phyloP scores from a whole-genome alignment of 1,140 invertebrate species.

The Planococcus citri region DNA sequence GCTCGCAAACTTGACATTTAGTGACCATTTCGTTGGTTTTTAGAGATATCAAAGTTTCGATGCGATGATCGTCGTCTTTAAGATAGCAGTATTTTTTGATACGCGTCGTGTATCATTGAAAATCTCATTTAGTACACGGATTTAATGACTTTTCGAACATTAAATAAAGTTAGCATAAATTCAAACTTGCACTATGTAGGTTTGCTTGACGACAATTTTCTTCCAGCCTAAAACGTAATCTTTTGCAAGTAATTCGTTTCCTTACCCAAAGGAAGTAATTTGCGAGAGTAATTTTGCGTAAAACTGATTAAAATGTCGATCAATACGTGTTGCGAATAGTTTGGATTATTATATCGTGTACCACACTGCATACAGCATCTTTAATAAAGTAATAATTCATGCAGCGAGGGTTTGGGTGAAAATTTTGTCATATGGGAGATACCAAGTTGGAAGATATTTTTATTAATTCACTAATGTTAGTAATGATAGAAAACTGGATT shows the following conservation, averaged over 20 bases:
- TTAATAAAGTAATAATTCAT: background rate
- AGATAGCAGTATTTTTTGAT: no score
- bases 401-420: background rate
- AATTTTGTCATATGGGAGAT: no score
- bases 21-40: no score
- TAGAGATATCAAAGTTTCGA: no score
- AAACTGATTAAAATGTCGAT: constrained; percentile 17
- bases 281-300: constrained; percentile 17
- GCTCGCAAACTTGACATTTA: no score
- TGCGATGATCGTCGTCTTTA: no score
- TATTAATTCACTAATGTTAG: no score
- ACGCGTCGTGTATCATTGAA: background rate
- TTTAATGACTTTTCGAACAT: constrained; percentile 15
- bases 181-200: background rate
- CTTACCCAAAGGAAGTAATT: constrained; percentile 16
- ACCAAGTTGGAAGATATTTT: no score
- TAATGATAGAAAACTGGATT: no score
- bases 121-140: background rate
- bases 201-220: background rate
- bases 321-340: constrained; percentile 4
- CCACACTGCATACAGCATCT: background rate
- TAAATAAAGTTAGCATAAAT: constrained; percentile 14
- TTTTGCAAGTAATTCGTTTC: constrained; percentile 18
- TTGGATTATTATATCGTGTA: background rate
- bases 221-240: constrained; percentile 16